phyloP scores from a whole-genome alignment of 1,140 invertebrate genomes.

The Drosophila ambigua region DNA sequence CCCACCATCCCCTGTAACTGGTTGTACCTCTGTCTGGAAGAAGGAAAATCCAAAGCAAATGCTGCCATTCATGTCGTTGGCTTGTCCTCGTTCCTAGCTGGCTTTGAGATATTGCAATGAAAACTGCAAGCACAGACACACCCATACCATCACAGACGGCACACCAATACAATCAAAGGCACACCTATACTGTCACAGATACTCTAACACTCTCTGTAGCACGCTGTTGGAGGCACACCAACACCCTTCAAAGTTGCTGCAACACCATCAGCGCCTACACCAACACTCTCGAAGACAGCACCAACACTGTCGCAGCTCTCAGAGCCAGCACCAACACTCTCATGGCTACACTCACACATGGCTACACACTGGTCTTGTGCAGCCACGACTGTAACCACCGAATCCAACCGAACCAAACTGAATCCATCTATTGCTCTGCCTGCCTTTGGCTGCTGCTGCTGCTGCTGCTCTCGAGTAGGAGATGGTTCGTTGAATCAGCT shows the following conservation, averaged over 20 bases:
- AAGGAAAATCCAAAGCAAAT: conserved; percentile 46
- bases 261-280: too few relatives aligned
- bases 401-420: conserved; percentile 18
- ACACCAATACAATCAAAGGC: neutral
- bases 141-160: neutral
- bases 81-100: conserved; percentile 29
- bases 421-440: conserved; percentile 25
- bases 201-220: neutral
- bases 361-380: too few relatives aligned
- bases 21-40: conserved; percentile 24
- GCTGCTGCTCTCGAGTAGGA: conserved; percentile 16
- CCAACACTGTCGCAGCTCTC: too few relatives aligned
- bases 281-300: too few relatives aligned
- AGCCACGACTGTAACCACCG: conserved; percentile 10
- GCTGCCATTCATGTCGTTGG: conserved; percentile 57
- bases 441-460: too few relatives aligned
- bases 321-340: too few relatives aligned
- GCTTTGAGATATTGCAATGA: conserved; percentile 56
- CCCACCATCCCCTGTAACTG: conserved; percentile 6
- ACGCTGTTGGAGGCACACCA: neutral
- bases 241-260: too few relatives aligned
- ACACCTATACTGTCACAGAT: neutral
- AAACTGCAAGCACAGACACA: conserved; percentile 33
- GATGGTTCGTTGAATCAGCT: conserved; percentile 54
- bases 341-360: too few relatives aligned